phyloP scores from a whole-genome alignment of 2,113 vertebrate genomes.

The Ciconia boyciana region DNA sequence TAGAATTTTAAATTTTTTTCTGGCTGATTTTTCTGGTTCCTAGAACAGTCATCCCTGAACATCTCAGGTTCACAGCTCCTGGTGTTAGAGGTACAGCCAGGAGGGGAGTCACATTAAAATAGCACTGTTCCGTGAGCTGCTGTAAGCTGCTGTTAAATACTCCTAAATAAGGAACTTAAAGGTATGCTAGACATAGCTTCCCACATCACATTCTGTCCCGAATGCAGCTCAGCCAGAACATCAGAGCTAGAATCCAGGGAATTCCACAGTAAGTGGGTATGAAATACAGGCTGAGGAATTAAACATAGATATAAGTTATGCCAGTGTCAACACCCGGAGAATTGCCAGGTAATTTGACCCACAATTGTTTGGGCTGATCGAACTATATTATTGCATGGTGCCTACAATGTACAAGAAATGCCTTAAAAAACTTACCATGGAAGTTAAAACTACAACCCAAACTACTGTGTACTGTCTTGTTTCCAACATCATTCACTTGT shows the following conservation, averaged over 20 bases:
- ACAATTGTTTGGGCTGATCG: neutral
- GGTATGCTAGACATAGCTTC: neutral
- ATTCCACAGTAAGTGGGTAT: neutral
- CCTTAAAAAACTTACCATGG: neutral
- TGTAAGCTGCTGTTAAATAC: neutral
- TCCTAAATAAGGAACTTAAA: neutral
- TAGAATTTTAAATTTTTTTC: neutral
- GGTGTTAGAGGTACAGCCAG: neutral
- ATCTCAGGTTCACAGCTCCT: neutral
- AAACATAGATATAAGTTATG: neutral
- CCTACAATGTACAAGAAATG: neutral
- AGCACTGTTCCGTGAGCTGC: neutral
- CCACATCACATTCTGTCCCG: neutral
- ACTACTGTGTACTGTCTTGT: neutral
- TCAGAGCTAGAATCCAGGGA: neutral
- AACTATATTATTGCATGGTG: neutral
- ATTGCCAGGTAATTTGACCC: neutral
- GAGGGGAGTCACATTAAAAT: neutral
- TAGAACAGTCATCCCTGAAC: neutral
- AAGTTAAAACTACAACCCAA: slow-evolving; percentile 1
- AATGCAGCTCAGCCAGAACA: neutral
- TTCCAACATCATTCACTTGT: slow-evolving; percentile 8
- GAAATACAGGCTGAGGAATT: neutral
- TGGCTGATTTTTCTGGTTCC: neutral
- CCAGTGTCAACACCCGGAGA: neutral